Base-by-base conservation (phyloP, 2,888 invertebrate species). In the Muschampia plurimacula region DNA sequence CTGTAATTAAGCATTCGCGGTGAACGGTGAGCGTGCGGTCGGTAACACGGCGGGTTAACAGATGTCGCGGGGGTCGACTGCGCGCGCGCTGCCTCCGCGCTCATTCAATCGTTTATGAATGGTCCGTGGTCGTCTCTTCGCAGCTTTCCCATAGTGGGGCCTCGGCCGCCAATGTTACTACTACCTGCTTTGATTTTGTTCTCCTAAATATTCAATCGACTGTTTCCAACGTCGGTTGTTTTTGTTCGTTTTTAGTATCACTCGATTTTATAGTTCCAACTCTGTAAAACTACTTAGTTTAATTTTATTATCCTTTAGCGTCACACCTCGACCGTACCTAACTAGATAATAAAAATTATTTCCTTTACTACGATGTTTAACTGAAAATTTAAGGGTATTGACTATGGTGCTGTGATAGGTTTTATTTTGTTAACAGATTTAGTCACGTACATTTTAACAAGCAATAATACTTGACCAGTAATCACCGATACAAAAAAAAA, bases 71-170 rank as follows among this genome's bases (percentile, higher is more conserved):
- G 82, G 83, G 85, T 82, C 83, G 84, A 84, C 86, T 57, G 57
- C 57, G 57, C 57, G 57, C 57, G 57, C 57, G 22, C 57, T 28
- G 57, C 52, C 62, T 41, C 87, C 88, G 89, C 86, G 88, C 89
- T 89, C 92, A 91, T 92, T 93, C 91, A 92, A 89, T 87, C 91
- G 89, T 88, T 89, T 86, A 91, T 92, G 92, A 92, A 93, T 92
- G 93, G 88, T 36, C 13, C 36, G 13, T 10, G 32, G 15, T 88
- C 81, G 89, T 90, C 89, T 86, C 55, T 87, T 90, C 84, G 90
- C 87, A 87, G 88, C 91, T 91, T 92, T 92, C 92, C 90, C 91
- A 91, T 91, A 88, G 87, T 84, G 85, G 87, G 90, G 87, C 90
- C 89, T 57, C 63, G 12, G 36, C 60, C 41, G 55, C 63, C 41